Base-by-base conservation (phyloP, 2,797 vertebrate species). In the Macropus fuliginosus region DNA sequence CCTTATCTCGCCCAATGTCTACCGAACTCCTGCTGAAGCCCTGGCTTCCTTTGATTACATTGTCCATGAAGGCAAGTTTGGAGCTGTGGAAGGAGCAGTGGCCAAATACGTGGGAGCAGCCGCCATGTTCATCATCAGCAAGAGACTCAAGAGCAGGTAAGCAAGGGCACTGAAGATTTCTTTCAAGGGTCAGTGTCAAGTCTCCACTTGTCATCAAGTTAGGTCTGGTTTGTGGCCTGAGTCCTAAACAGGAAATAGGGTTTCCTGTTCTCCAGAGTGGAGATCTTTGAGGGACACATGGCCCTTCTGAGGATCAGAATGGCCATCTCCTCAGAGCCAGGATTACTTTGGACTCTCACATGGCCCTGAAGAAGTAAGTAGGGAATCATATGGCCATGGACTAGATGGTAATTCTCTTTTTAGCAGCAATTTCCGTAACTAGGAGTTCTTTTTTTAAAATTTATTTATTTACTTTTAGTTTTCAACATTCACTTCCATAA, bases 21-120 rank as follows among this genome's bases (percentile, higher is more conserved):
- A 99, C 98, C 99, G 99, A 0, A 99, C 99, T 0, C 99, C 99
- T 0, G 94, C 97, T 0, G 99, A 99, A 97, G 99, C 99, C 52
- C 96, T 99, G 98, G 99, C 99, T 0, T 99, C 99, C 91, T 99
- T 99, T 0, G 99, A 99, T 98, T 99, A 99, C 99, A 99, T 99
- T 0, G 99, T 99, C 3, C 99, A 98, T 0, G 99, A 99, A 98
- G 99, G 99, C 34, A 99, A 99, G 96, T 99, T 99, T 55, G 99
- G 99, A 21, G 89, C 98, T 0, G 93, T 99, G 87, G 99, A 99
- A 97, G 99, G 99, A 0, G 98, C 99, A 91, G 99, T 99, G 94
- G 99, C 99, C 93, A 99, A 99, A 98, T 99, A 99, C 0, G n/a
- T 99, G n/a, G 99, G 99, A 0, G 99, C 99, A 0, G 97, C 98